These are phyloP conservation scores for Hylaea fasciaria DNA, from an alignment of 2,888 invertebrate genomes.

Conservation along the genomic window DNA sequence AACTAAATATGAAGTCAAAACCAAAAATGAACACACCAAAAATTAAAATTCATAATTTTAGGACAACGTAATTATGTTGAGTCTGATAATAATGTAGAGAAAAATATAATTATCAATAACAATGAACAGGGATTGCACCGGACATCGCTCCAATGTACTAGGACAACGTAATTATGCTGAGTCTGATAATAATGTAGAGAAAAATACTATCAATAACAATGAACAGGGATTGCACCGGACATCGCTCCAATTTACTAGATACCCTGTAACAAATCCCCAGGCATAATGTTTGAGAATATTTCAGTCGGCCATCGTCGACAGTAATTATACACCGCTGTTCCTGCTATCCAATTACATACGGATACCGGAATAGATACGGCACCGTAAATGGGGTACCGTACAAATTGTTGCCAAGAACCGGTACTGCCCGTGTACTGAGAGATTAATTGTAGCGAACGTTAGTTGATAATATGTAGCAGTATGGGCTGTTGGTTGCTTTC, in stretches of 20 bases:
- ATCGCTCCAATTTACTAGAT: constrained; percentile 6
- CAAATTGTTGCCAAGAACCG: constrained; percentile 37
- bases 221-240: not conserved
- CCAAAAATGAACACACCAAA: too few species aligned
- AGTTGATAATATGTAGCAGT: constrained; percentile 9
- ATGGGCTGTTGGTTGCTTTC: constrained; percentile 2
- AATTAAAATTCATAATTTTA: too few species aligned
- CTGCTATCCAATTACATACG: constrained; percentile 40
- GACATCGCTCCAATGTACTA: constrained; percentile 2
- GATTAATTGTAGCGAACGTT: constrained; percentile 37
- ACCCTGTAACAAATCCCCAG: constrained; percentile 6
- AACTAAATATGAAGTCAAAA: too few species aligned
- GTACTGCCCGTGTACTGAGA: constrained; percentile 25
- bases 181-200: too few species aligned
- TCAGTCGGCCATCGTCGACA: constrained; percentile 29
- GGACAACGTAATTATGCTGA: too few species aligned
- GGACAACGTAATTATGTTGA: too few species aligned
- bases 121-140: not conserved
- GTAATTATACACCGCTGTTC: constrained; percentile 34
- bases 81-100: too few species aligned
- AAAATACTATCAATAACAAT: too few species aligned
- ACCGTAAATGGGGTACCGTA: constrained; percentile 24
- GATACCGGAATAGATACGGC: constrained; percentile 35
- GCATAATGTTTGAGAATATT: constrained; percentile 2
- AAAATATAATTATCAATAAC: too few species aligned